Evolutionary conservation across 2,888 invertebrate species (phyloP).

Genomic region (Halictus quadricinctus): DNA sequence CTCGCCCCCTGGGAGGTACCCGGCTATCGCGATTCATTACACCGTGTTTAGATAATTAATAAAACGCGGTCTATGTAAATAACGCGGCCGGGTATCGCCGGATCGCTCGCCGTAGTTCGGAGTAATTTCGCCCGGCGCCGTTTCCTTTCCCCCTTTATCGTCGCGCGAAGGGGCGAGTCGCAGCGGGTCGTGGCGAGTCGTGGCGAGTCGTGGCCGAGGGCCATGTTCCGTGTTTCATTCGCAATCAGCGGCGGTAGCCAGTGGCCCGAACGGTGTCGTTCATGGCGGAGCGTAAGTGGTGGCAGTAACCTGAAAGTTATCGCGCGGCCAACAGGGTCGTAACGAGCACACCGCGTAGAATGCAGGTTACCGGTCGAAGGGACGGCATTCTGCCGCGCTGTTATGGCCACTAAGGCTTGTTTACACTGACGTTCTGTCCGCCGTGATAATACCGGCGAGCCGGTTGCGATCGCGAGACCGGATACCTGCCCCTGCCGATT

Average conservation of each 20-base stretch:
- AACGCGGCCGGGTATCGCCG: constrained; percentile 46
- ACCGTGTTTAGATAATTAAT: constrained; percentile 59
- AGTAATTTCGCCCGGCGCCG: constrained; percentile 52
- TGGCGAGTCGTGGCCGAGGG: constrained; percentile 14
- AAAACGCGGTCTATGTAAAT: constrained; percentile 54
- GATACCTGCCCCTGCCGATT: not conserved
- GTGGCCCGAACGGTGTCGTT: constrained; percentile 61
- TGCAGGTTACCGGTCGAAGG: constrained; percentile 72
- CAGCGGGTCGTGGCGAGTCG: not conserved
- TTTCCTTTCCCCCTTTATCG: constrained; percentile 55
- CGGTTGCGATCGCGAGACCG: constrained; percentile 48
- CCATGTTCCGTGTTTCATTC: constrained; percentile 60
- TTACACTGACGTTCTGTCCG: constrained; percentile 73
- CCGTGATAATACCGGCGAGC: constrained; percentile 49
- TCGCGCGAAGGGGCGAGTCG: not conserved
- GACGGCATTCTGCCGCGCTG: constrained; percentile 68
- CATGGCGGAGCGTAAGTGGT: constrained; percentile 67
- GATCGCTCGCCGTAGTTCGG: constrained; percentile 14
- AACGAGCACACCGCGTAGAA: constrained; percentile 71
- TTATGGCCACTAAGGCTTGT: constrained; percentile 76
- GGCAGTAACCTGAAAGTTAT: constrained; percentile 74
- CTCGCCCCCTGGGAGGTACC: not conserved
- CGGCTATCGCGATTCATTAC: constrained; percentile 52
- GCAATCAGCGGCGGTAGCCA: constrained; percentile 65
- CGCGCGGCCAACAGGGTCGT: constrained; percentile 75